Percentiles rank a stretch among this genome's conserved stretches.
Conservation (phyloP, 2,113 vertebrate genomes). For the Triplophysa siluroides region DNA sequence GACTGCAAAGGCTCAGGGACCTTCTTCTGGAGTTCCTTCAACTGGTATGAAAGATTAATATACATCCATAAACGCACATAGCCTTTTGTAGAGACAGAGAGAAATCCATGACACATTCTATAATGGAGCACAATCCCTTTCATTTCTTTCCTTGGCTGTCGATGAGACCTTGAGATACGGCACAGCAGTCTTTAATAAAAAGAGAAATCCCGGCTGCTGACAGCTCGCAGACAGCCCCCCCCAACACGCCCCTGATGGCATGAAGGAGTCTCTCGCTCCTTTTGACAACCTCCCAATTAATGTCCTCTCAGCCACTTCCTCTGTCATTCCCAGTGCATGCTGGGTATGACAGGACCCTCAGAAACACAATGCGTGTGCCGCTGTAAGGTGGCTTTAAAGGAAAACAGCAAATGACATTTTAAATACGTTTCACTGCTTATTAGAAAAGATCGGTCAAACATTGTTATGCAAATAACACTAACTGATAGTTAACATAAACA, state of each 20-base stretch:
- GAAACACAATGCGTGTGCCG: constrained; percentile 47
- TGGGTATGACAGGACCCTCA: constrained; percentile 46
- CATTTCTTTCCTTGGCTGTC: constrained; percentile 49
- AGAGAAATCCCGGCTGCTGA: constrained; percentile 45
- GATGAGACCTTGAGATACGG: constrained; percentile 58
- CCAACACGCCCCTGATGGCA: constrained; percentile 55
- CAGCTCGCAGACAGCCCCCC: constrained; percentile 54
- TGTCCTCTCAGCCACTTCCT: constrained; percentile 53
- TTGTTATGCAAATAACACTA: constrained; percentile 41
- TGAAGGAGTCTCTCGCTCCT: constrained; percentile 48
- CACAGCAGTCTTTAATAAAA: constrained; percentile 58
- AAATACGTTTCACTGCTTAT: constrained; percentile 28
- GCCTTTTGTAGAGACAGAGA: constrained; percentile 29
- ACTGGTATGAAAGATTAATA: constrained; percentile 39
- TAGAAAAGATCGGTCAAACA: constrained; percentile 23
- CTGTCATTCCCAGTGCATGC: constrained; percentile 48
- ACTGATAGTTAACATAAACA: constrained; percentile 22
- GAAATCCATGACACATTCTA: constrained; percentile 43
- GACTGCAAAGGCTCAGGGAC: not conserved
- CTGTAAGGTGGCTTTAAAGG: constrained; percentile 17
- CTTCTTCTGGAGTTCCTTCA: constrained; percentile 10
- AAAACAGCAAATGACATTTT: constrained; percentile 47
- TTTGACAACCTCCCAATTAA: constrained; percentile 63
- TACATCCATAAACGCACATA: not conserved
- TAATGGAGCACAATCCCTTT: constrained; percentile 51